Evolutionary conservation across 1,140 invertebrate species (phyloP).

Genomic region (Venustaconcha ellipsiformis): DNA sequence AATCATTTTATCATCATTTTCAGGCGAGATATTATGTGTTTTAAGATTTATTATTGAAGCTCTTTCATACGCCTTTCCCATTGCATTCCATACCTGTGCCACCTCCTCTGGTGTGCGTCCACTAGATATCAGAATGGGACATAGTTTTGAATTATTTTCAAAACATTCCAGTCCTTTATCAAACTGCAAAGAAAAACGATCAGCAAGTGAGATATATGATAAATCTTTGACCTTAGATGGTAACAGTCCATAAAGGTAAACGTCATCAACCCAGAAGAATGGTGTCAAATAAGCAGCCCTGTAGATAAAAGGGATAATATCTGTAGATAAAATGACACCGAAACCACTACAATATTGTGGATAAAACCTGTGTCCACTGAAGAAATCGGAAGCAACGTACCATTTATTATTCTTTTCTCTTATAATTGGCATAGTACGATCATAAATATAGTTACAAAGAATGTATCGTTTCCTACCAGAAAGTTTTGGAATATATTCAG

Average conservation of each 20-base stretch:
- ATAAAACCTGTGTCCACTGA: constrained; percentile 21
- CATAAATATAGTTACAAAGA: constrained; percentile 17
- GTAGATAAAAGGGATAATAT: constrained; percentile 61
- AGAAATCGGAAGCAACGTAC: constrained; percentile 28
- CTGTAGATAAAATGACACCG: constrained; percentile 60
- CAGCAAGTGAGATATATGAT: constrained; percentile 68
- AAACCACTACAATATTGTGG: constrained; percentile 65
- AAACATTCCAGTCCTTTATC: no score
- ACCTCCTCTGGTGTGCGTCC: no score
- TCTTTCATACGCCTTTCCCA: no score
- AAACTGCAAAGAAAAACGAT: no score
- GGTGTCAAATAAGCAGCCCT: constrained; percentile 33
- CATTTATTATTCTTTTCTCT: constrained; percentile 22
- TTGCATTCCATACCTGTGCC: no score
- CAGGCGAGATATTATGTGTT: no score
- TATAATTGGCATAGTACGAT: constrained; percentile 16
- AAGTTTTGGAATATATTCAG: constrained; percentile 59
- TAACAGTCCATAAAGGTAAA: no score
- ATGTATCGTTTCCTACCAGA: constrained; percentile 16
- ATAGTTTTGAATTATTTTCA: no score
- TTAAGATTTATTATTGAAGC: no score
- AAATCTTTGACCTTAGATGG: constrained; percentile 47
- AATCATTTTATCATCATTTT: no score
- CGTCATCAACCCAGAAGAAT: no score
- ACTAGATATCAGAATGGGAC: no score